Evolutionary conservation across 2,113 vertebrate species (phyloP), one percentile per base, ranked within the genome.

Genomic region (Scatophagus argus): DNA sequence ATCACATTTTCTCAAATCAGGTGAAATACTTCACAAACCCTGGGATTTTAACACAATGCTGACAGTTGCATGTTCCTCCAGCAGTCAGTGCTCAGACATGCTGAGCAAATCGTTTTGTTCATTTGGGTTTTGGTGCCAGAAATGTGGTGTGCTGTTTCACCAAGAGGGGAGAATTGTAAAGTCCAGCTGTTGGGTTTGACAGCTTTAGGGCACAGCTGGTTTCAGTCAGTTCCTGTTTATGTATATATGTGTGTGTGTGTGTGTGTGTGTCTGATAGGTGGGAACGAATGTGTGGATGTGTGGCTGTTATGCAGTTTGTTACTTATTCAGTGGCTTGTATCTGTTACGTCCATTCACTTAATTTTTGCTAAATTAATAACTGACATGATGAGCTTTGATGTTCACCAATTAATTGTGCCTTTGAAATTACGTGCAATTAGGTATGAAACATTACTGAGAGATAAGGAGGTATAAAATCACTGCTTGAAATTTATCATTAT

Each of bases 71-170:
- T 87, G 82, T 88, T 93, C 51, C 64, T 65, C 49, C 64, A 78
- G 81, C 83, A 91, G 79, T 47, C 39, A 49, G 71, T 78, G 58
- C 86, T 81, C 56, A 92, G 91, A 90, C 88, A 86, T 82, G 88
- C 91, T 74, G 87, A 90, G 86, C 77, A 91, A 93, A 93, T 92
- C 86, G 58, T 93, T 95, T 93, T 92, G 93, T 93, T 93, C 89
- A 91, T 93, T 94, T 92, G 78, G 38, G 74, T 86, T 92, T 93
- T 19, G 56, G 82, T 89, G 79, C 67, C 81, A 88, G 87, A 90
- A 90, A 92, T 92, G 77, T 69, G 85, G 87, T 94, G 94, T 95
- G 93, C 95, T 91, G 90, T 96, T 94, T 94, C 86, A 92, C 90
- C 21, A 77, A 69, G 8, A 87, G 82, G 55, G 77, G 88, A 89